Base-by-base conservation (phyloP, 2,797 vertebrate species). In the Fratercula arctica region DNA sequence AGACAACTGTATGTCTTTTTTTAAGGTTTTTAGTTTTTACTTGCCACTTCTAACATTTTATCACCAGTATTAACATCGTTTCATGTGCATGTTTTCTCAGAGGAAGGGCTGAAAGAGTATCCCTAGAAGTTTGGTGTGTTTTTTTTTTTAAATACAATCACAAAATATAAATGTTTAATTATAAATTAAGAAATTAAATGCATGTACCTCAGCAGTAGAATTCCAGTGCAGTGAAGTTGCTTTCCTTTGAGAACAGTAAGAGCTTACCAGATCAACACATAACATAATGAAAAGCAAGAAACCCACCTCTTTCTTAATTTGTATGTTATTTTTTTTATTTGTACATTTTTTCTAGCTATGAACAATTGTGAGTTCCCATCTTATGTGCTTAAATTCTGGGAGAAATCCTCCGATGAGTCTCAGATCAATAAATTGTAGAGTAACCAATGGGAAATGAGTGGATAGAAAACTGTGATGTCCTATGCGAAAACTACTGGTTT, bases 151-250 rank as follows among this genome's bases (percentile, higher is more conserved):
- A 96, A 93, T 94, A 93, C 72, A 92, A 76, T 83, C 54, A 85
- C 85, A 81, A 76, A 95, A 96, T 94, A 59, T 46, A 94, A 96
- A 86, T 91, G 56, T 95, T 97, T 82, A 92, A 84, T 97, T 96
- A 93, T 85, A 96, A 96, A 93, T 97, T 88, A 96, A 95, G 91
- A 97, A 97, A 96, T 94, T 17, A 97, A 97, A 96, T 97, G 56
- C 74, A 79, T 85, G 81, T 64, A 75, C 87, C 88, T 94, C 95
- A 95, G 90, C 96, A 98, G 96, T 94, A 92, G 91, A 96, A 97
- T 95, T 97, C 88, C 93, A 97, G 48, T 94, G 53, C 75, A 97
- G 70, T 95, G 89, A 97, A 94, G 86, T 94, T 96, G 66, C 91
- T 97, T 97, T 97, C 89, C 84, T 94, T 76, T 97, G 91, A 84